phyloP scores from a whole-genome alignment of 2,113 vertebrate species.

The Prietella phreatophila region DNA sequence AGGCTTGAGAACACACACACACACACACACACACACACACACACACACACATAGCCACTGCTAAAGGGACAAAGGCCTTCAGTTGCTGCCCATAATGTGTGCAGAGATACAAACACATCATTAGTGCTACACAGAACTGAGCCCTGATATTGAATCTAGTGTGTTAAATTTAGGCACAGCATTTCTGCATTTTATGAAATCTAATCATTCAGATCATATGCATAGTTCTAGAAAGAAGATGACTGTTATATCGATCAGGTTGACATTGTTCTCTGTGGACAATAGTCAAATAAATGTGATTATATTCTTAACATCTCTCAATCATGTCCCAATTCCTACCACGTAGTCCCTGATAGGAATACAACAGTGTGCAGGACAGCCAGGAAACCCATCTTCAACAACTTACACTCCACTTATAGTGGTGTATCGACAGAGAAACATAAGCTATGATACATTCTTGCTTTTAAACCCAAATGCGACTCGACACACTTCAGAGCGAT shows the following conservation, averaged over 20 bases:
- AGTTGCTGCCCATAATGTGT: conserved; percentile 41
- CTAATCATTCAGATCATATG: background rate
- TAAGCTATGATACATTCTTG: background rate
- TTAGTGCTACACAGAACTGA: background rate
- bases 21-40: conserved; percentile 24
- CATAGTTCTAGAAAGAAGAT: background rate
- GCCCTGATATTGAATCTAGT: background rate
- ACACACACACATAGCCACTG: conserved; percentile 33
- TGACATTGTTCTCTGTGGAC: background rate
- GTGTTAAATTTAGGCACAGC: background rate
- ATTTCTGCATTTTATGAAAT: background rate
- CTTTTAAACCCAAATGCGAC: background rate
- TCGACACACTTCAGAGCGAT: background rate
- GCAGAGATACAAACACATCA: conserved; percentile 18
- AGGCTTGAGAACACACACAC: conserved; percentile 7
- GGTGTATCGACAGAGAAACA: background rate
- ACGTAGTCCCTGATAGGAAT: background rate
- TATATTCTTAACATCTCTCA: background rate
- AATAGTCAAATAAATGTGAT: background rate
- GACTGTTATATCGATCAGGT: too few species aligned
- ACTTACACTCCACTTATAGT: background rate
- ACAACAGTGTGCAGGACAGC: background rate
- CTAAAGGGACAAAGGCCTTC: conserved; percentile 54
- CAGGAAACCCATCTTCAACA: background rate
- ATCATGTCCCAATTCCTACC: background rate